Conservation (phyloP, 1,140 invertebrate genomes). For the Pygmarrhopalites habei region DNA sequence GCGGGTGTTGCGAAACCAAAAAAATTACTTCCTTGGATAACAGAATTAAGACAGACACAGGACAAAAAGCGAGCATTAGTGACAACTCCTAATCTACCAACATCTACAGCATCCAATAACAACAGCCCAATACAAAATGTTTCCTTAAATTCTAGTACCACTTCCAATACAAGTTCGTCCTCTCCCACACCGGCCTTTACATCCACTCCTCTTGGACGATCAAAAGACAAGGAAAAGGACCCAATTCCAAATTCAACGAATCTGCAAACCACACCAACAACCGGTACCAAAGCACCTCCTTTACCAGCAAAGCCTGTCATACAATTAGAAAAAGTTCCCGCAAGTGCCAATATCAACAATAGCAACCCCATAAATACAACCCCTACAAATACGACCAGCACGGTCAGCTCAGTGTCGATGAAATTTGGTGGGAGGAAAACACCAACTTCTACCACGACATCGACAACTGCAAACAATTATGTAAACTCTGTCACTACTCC, state of each 20-base stretch:
- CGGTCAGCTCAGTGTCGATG: not conserved
- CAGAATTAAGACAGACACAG: slow-evolving; percentile 34
- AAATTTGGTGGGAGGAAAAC: not conserved
- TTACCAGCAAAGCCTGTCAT: slow-evolving; percentile 35
- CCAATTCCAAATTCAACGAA: slow-evolving; percentile 2
- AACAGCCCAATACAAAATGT: not conserved
- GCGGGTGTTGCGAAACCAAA: slow-evolving; percentile 2
- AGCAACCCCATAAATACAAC: not conserved
- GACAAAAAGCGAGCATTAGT: slow-evolving; percentile 27
- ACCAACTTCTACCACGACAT: not conserved
- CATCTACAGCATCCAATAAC: not conserved
- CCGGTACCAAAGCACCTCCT: slow-evolving; percentile 27
- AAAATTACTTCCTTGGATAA: slow-evolving; percentile 29
- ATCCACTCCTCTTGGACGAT: not conserved
- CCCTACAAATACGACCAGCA: not conserved
- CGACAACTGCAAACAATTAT: not conserved
- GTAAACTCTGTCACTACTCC: not conserved
- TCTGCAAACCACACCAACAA: not conserved
- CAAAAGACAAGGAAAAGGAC: slow-evolving; percentile 5
- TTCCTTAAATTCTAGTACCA: not conserved
- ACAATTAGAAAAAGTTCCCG: not conserved
- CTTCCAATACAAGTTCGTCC: not conserved
- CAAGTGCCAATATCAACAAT: slow-evolving; percentile 1
- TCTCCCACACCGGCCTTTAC: not conserved
- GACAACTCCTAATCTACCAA: slow-evolving; percentile 4